Evolutionary conservation across 2,113 vertebrate genomes (phyloP).

Genomic region (Catagonus wagneri): DNA sequence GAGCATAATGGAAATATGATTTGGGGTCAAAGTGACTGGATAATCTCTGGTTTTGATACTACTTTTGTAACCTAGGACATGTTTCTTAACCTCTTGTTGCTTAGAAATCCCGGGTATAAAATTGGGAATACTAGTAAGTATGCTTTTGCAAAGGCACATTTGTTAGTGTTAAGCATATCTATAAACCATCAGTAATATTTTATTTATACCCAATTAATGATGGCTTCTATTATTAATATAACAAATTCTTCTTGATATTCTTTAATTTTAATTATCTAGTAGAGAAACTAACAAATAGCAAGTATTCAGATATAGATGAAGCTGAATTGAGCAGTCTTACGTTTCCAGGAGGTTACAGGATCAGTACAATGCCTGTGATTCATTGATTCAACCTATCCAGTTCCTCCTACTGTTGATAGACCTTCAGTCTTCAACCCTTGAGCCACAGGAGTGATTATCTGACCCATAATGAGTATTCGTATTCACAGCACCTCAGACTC

Average conservation of each 20-base stretch:
- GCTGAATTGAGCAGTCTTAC: neutral
- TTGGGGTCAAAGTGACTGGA: neutral
- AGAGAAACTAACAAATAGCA: neutral
- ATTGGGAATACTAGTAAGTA: neutral
- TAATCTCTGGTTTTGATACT: neutral
- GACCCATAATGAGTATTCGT: neutral
- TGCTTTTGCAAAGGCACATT: neutral
- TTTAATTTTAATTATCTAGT: constrained; percentile 5
- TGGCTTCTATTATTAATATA: neutral
- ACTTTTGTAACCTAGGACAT: neutral
- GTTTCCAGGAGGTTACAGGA: neutral
- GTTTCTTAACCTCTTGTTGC: neutral
- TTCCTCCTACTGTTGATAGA: neutral
- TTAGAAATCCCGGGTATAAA: neutral
- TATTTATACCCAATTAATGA: neutral
- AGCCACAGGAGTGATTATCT: neutral
- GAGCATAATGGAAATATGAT: neutral
- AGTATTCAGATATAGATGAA: neutral
- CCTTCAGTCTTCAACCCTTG: neutral
- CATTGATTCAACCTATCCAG: neutral
- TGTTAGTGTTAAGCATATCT: neutral
- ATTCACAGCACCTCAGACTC: fast-evolving
- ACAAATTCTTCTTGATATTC: neutral
- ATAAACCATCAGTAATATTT: neutral
- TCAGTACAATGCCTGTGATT: neutral